Base-by-base conservation (phyloP, 2,797 vertebrate species). In the Sebastes cheni region DNA sequence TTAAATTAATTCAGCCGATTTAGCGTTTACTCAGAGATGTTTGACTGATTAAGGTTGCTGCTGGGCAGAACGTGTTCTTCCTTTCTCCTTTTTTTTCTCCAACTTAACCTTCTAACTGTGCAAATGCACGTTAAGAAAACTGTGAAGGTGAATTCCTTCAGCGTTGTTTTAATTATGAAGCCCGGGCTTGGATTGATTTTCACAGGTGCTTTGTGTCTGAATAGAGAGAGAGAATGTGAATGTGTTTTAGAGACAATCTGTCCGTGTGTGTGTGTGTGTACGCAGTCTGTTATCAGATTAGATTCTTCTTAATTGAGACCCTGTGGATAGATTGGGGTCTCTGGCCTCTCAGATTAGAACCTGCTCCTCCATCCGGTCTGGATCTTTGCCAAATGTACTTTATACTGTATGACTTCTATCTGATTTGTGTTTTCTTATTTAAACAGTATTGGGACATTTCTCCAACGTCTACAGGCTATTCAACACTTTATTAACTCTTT, bases 271-370 rank as follows among this genome's bases (percentile, higher is more conserved):
- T 29, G 22, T 36, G 22, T 9, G 32, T 75, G 29, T 10, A 1
- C 1, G 3, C 27, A 29, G 39, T 74, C 20, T 80, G 65, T 72
- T 59, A 79, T 86, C 71, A 72, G 78, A 80, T 84, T 74, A 81
- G 30, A 81, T 75, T 73, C 42, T 54, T 69, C 50, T 77, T 69
- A 77, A 77, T 70, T 77, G 30, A 74, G 29, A 73, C 77, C 62
- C 70, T 72, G 77, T 72, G 52, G 66, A 54, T 42, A 81, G 71
- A 83, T 75, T 80, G 69, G 81, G 65, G 79, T 83, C 75, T 66
- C 6, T 67, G 69, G 12, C 60, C 65, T 84, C 66, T 64, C 61
- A 66, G 80, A 81, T 90, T 74, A 69, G 61, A 72, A 67, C 32
- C 55, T 16, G 58, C 39, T 67, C 52, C 30, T 68, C 67, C 54